Percentiles rank a stretch among this genome's conserved stretches.
Conservation (phyloP, 64 coral and sea anemone genomes). For the Montipora cactus region DNA sequence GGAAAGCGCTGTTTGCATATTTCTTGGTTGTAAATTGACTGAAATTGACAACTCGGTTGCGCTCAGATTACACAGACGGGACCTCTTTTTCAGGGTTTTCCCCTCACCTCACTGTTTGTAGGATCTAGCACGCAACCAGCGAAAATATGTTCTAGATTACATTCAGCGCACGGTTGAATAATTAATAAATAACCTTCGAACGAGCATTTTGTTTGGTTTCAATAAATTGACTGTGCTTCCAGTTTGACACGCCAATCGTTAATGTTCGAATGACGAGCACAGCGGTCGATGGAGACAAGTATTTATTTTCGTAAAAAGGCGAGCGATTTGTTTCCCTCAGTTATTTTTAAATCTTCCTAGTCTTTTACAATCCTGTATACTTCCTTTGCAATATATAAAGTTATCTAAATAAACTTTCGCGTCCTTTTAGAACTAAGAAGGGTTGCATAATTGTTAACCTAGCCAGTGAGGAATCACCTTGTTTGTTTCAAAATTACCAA, state of each 20-base stretch:
- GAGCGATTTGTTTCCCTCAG: too few relatives aligned
- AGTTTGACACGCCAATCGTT: neutral
- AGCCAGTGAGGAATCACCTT: neutral
- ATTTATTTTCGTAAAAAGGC: neutral
- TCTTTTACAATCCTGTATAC: too few relatives aligned
- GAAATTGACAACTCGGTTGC: too few relatives aligned
- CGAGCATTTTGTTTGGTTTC: neutral
- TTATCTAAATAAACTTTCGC: too few relatives aligned
- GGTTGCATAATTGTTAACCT: too few relatives aligned
- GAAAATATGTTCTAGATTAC: neutral
- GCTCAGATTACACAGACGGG: too few relatives aligned
- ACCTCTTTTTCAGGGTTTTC: neutral
- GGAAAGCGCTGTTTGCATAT: neutral
- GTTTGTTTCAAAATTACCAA: too few relatives aligned
- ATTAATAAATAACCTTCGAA: neutral
- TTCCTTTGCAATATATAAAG: too few relatives aligned
- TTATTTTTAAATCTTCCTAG: too few relatives aligned
- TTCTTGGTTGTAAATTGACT: conserved; percentile 16
- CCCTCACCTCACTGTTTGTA: neutral
- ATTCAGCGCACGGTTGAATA: neutral
- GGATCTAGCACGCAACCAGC: neutral
- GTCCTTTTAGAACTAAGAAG: too few relatives aligned
- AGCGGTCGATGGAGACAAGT: neutral
- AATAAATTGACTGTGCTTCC: neutral
- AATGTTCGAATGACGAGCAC: neutral